These are phyloP conservation scores for Reinhardtius hippoglossoides DNA, from an alignment of 2,113 vertebrate species.

Conservation along the genomic window DNA sequence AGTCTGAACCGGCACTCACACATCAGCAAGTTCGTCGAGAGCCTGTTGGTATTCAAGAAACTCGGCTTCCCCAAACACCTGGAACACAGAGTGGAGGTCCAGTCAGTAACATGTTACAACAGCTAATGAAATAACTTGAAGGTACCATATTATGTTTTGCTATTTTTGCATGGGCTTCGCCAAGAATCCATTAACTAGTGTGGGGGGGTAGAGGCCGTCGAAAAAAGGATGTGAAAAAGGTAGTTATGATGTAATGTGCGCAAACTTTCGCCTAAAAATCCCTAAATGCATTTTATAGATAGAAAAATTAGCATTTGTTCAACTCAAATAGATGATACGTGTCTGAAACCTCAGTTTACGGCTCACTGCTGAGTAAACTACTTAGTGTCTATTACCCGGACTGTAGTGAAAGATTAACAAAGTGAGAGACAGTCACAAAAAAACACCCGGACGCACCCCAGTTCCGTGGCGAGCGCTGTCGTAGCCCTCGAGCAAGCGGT, in stretches of 20 bases:
- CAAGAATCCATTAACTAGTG: neutral
- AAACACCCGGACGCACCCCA: conserved; percentile 80
- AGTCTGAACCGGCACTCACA: conserved; percentile 84
- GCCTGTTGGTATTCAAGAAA: conserved; percentile 92
- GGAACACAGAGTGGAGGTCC: conserved; percentile 40
- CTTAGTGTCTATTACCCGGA: neutral
- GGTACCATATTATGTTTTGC: neutral
- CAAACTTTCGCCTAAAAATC: neutral
- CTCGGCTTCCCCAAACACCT: conserved; percentile 91
- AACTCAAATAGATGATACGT: neutral
- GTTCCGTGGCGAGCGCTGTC: conserved; percentile 93
- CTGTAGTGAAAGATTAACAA: neutral
- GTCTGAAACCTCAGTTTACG: too few relatives aligned
- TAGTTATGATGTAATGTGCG: neutral
- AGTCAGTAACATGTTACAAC: neutral
- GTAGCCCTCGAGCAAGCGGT: conserved; percentile 91
- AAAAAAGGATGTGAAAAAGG: neutral
- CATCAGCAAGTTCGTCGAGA: conserved; percentile 86
- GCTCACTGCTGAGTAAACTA: too few relatives aligned
- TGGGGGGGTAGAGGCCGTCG: neutral
- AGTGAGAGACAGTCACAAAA: neutral
- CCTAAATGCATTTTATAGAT: neutral
- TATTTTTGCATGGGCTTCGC: too few relatives aligned
- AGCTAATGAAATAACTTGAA: neutral
- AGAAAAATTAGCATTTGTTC: neutral